Conservation (phyloP, 2,113 vertebrate species). For the Speoplatyrhinus poulsoni region DNA sequence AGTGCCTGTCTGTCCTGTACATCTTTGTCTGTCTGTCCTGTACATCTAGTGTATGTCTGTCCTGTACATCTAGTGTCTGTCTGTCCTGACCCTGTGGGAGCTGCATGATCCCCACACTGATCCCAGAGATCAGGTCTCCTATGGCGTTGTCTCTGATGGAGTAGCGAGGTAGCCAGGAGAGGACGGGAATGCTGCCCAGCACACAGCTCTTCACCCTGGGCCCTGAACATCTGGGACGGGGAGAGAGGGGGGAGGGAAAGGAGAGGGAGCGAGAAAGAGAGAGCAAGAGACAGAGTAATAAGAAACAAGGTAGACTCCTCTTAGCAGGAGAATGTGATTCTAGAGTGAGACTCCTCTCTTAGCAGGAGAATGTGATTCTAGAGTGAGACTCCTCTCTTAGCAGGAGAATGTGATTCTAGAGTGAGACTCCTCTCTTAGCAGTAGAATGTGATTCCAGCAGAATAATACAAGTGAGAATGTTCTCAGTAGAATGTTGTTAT, state of each 20-base stretch:
- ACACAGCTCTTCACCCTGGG: conserved; percentile 71
- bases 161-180: conserved; percentile 88
- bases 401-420: too few species aligned
- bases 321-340: too few species aligned
- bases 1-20: too few species aligned
- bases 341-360: too few species aligned
- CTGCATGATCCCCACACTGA: conserved; percentile 95
- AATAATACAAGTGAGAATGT: neutral
- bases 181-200: conserved; percentile 76
- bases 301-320: neutral
- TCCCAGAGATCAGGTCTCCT: conserved; percentile 85
- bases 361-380: too few species aligned
- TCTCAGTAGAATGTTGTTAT: neutral
- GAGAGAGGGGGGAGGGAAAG: neutral
- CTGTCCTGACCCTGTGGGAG: conserved; percentile 82
- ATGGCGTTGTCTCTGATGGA: conserved; percentile 81
- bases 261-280: neutral
- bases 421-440: neutral
- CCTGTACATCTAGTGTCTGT: neutral
- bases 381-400: too few species aligned
- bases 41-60: neutral
- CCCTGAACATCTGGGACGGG: conserved; percentile 75
- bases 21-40: too few species aligned
- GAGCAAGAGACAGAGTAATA: neutral
- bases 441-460: neutral